phyloP scores from a whole-genome alignment of 2,113 vertebrate species.

The Salvelinus fontinalis region DNA sequence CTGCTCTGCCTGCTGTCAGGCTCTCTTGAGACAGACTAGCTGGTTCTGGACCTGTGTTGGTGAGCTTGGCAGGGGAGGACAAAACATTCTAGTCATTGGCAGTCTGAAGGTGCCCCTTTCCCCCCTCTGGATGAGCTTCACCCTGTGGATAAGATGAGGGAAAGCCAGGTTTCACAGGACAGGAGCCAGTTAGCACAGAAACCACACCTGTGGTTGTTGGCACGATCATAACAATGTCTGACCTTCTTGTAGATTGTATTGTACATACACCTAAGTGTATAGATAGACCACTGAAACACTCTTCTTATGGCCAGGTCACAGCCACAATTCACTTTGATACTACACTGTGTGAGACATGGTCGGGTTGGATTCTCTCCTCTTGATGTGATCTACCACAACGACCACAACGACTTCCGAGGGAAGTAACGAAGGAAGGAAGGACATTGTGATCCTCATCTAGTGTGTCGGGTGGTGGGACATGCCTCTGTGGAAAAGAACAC shows the following conservation, averaged over 20 bases:
- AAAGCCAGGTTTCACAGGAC: neutral
- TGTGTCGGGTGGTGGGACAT: constrained; percentile 4
- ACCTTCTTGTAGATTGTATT: neutral
- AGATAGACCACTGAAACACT: constrained; percentile 4
- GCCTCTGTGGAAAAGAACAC: neutral
- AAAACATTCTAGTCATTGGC: neutral
- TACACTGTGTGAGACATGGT: constrained; percentile 42
- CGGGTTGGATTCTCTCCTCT: constrained; percentile 42
- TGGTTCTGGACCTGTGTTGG: neutral
- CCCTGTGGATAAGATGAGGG: no score
- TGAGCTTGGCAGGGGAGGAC: neutral
- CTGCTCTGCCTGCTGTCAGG: neutral
- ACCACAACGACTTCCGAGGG: constrained; percentile 6
- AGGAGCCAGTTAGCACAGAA: neutral
- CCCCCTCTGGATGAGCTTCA: no score
- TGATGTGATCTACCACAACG: constrained; percentile 23
- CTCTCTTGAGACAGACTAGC: neutral
- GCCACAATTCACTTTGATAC: constrained; percentile 31
- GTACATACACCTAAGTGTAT: neutral
- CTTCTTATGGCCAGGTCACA: constrained; percentile 15
- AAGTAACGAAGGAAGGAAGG: constrained; percentile 7
- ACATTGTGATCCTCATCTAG: neutral
- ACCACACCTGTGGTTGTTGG: neutral
- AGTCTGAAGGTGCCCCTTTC: neutral
- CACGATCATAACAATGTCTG: neutral